Evolutionary conservation across 1,140 invertebrate species (phyloP), one percentile per base, ranked within the genome.

Genomic region (Drosophila lini): DNA sequence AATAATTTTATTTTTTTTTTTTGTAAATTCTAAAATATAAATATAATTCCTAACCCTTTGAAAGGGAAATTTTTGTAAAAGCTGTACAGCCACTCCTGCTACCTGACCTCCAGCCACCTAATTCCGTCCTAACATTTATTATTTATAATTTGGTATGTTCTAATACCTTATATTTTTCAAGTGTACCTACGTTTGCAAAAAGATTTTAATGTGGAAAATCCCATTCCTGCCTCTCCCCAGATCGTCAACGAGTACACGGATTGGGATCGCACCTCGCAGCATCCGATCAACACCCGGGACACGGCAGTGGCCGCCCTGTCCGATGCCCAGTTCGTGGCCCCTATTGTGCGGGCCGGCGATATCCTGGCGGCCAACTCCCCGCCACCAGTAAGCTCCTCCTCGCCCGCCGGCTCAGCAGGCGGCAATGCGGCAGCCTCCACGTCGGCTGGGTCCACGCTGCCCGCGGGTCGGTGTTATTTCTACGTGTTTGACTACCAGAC

Each of bases 161-260:
- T 8, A 19, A 19, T 7, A 6, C 15, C 5, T 7, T 4, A 9
- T 10, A 10, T 48, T 48, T 34, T 25, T 31, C 1, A 3, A 60
- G 44, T 60, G 45, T 36, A 22, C 5, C 3, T 15, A 38, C 28
- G 40, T 50, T 52, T 70, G 11, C 36, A 3, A 13, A 50, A 9
- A 1, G 32, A 16, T 59, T 56, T 78, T 63, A 34, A 63, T 31
- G 32, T 56, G 47, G 47, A 61, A 48, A 44, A 38, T 44, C 22
- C 10, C 28, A 9, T 8, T 64, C 6, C 36, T 42, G 42, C 31
- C 53, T 47, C 13, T 28, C 47, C 67, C 3, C 65, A 94, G 94
- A 93, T 98, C 25, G 96, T 98, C 40, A 99, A 99, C 91, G 98
- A 99, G 83, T 99, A 99, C 91, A 98, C 97, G 10, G 97, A 99